Conservation (phyloP, 1,140 invertebrate genomes). For the Babylonia areolata region DNA sequence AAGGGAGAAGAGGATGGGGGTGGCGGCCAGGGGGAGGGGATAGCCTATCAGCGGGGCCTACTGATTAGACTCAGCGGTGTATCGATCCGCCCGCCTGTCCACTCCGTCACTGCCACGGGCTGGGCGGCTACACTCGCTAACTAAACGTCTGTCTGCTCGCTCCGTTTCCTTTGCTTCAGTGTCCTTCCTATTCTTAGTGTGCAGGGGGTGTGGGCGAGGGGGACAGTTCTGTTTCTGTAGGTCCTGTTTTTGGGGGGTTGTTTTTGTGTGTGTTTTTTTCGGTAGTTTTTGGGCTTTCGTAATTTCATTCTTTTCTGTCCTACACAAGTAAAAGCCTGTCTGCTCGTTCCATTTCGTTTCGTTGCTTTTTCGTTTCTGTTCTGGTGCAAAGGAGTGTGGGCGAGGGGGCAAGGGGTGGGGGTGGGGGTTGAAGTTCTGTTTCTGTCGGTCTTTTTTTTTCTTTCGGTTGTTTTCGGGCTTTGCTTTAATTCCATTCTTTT, state of each 20-base stretch:
- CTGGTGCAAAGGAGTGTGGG: too few relatives aligned
- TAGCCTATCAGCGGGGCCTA: slow-evolving; percentile 24
- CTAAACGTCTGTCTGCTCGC: not conserved
- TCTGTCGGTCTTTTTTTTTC: too few relatives aligned
- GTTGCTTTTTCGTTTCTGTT: too few relatives aligned
- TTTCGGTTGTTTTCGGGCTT: too few relatives aligned
- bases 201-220: too few relatives aligned
- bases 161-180: not conserved
- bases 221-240: too few relatives aligned
- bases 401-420: too few relatives aligned
- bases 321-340: not conserved
- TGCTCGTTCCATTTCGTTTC: too few relatives aligned
- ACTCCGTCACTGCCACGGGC: slow-evolving; percentile 30
- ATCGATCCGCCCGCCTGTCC: slow-evolving; percentile 22
- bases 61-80: slow-evolving; percentile 27
- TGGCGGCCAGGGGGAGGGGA: not conserved
- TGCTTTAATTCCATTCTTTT: not conserved
- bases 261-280: too few relatives aligned
- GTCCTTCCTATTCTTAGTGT: too few relatives aligned
- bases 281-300: not conserved
- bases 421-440: too few relatives aligned
- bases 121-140: slow-evolving; percentile 9
- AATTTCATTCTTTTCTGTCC: not conserved
- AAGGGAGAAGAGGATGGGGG: not conserved
- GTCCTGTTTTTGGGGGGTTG: too few relatives aligned